Base-by-base conservation (phyloP, 2,113 vertebrate genomes). In the Neopipo cinnamomea region DNA sequence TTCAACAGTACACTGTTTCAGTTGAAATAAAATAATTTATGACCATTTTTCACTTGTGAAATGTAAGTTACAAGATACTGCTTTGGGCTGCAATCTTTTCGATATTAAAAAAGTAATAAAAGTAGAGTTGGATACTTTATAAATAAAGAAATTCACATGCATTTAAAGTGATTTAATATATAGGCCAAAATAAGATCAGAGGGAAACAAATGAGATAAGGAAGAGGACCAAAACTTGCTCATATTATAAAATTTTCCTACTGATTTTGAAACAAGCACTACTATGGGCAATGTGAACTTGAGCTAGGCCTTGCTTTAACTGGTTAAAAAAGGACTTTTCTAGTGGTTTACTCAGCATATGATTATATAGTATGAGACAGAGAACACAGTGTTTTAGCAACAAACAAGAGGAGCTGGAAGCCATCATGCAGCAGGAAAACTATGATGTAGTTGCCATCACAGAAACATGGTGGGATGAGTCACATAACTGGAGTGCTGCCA, bases 81-180 rank as follows among this genome's bases (percentile, higher is more conserved):
- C 89, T 93, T 79, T 82, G 68, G 82, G 79, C 63, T 87, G 55
- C 47, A 84, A 73, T 50, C 12, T 33, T 82, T 91, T 70, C 0
- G 1, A 66, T 87, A 87, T 91, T 87, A 94, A 90, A 94, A 93
- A 97, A 91, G 42, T 56, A 95, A 95, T 89, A 91, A 88, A 88
- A 79, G 63, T 37, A 53, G 31, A 37, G 30, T 31, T 42, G 66
- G 58, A 55, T 39, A 62, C 8, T 78, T 85, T 59, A 89, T 93
- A 92, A 95, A 91, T 70, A 84, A 88, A 82, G 53, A 67, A 89
- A 83, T 37, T 70, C 79, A 84, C 53, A 23, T 84, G 61, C 39
- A 22, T 39, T 71, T 72, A 72, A 14, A 50, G 33, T 86, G 85
- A 87, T 80, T 90, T 90, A 82, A 94, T 94, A 89, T 49, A 85